Percentiles rank a stretch among this genome's conserved stretches.
Evolutionary conservation across 2,797 vertebrate genomes (phyloP).

Genomic region (Threskiornis aethiopicus): DNA sequence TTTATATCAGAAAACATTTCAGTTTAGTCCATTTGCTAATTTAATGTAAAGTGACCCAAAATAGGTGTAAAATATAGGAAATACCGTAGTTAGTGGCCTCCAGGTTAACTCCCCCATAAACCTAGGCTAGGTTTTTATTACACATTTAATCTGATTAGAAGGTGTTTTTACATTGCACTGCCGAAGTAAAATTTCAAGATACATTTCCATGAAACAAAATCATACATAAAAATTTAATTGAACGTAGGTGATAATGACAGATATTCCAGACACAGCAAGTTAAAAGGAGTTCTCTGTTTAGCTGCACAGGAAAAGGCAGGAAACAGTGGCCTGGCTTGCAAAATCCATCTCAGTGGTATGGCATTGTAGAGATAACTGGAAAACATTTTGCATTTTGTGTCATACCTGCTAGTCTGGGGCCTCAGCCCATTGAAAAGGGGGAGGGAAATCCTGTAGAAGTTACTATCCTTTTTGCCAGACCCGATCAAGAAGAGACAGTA

Average conservation of each 20-base stretch:
- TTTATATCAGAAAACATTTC: conserved; percentile 34
- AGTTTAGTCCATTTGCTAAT: background rate
- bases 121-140: background rate
- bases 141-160: background rate
- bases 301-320: background rate
- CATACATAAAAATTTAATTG: background rate
- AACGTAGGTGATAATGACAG: background rate
- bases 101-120: background rate
- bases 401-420: background rate
- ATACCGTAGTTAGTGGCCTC: background rate
- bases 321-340: background rate
- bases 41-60: background rate
- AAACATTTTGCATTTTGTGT: background rate
- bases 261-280: background rate
- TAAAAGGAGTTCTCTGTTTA: background rate
- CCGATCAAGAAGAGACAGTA: background rate
- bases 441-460: background rate
- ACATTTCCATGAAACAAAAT: background rate
- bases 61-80: conserved; percentile 3
- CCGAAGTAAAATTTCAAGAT: background rate
- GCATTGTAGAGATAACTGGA: background rate
- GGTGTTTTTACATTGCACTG: background rate
- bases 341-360: background rate
- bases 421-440: background rate
- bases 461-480: background rate